A percentile compares a stretch with the other conserved stretches of the same genome.
Conservation (phyloP, 2,888 invertebrate genomes). For the Rhagonycha fulva region DNA sequence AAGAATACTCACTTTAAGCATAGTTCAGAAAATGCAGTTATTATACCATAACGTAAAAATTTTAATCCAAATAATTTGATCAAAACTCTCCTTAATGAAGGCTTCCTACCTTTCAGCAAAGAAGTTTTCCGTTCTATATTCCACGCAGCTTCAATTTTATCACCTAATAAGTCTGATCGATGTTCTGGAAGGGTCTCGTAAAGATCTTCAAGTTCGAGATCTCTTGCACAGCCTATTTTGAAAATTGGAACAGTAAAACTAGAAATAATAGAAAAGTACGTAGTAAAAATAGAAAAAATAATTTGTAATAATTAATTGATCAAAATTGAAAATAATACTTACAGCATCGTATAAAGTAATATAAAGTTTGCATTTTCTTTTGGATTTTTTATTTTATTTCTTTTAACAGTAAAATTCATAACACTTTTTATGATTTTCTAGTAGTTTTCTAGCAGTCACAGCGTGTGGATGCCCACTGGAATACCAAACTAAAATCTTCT, state of each 20-base stretch:
- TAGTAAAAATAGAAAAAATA: not conserved
- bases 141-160: slow-evolving; percentile 3
- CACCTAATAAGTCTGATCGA: not conserved
- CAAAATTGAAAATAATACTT: no score
- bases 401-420: no score
- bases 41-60: not conserved
- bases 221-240: not conserved
- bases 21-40: slow-evolving; percentile 1
- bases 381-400: no score
- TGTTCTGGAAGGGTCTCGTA: slow-evolving; percentile 3
- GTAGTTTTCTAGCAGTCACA: no score
- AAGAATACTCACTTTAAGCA: not conserved
- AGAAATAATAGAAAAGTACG: not conserved
- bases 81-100: not conserved
- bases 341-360: no score
- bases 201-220: not conserved
- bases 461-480: no score
- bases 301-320: not conserved
- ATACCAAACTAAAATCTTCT: no score
- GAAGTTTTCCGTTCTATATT: not conserved
- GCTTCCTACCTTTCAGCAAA: not conserved
- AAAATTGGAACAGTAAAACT: slow-evolving; percentile 3
- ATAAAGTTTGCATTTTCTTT: no score
- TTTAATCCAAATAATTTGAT: not conserved
- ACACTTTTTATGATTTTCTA: no score